phyloP scores from a whole-genome alignment of 2,113 vertebrate genomes.

The Monopterus albus region DNA sequence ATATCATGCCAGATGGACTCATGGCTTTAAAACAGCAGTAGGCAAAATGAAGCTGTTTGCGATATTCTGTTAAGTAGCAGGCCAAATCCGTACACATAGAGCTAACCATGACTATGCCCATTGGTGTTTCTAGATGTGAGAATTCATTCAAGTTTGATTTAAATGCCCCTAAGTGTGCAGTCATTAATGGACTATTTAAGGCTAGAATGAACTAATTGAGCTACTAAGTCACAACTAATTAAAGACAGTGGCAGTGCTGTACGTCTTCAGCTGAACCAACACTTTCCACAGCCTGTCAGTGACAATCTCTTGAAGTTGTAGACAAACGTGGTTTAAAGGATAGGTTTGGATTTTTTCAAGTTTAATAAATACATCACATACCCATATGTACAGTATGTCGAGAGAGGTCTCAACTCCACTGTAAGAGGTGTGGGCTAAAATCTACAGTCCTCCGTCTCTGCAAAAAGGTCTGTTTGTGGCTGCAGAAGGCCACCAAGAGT shows the following conservation, averaged over 20 bases:
- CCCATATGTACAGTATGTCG: background rate
- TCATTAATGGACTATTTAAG: conserved; percentile 46
- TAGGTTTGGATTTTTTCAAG: conserved; percentile 25
- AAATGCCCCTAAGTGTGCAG: conserved; percentile 40
- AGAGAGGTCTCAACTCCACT: background rate
- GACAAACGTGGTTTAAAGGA: conserved; percentile 4
- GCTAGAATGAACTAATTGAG: conserved; percentile 31
- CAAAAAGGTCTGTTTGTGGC: background rate
- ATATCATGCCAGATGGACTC: background rate
- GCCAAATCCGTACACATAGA: background rate
- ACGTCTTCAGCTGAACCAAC: conserved; percentile 22
- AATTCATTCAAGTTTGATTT: conserved; percentile 23
- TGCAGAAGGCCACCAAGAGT: background rate
- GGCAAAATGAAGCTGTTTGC: background rate
- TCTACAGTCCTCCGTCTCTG: no score
- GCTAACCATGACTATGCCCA: background rate
- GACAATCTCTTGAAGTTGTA: conserved; percentile 15
- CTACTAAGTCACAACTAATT: conserved; percentile 44
- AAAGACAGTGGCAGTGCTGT: conserved; percentile 2
- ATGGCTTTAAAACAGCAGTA: conserved; percentile 2
- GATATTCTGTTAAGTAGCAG: background rate
- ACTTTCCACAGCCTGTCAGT: conserved; percentile 27
- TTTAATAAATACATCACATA: background rate
- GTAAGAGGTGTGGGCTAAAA: no score
- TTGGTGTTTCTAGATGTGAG: conserved; percentile 34